Percentiles rank a stretch among this genome's conserved stretches.
Evolutionary conservation across 2,113 vertebrate genomes (phyloP).

Genomic region (Gavia stellata): DNA sequence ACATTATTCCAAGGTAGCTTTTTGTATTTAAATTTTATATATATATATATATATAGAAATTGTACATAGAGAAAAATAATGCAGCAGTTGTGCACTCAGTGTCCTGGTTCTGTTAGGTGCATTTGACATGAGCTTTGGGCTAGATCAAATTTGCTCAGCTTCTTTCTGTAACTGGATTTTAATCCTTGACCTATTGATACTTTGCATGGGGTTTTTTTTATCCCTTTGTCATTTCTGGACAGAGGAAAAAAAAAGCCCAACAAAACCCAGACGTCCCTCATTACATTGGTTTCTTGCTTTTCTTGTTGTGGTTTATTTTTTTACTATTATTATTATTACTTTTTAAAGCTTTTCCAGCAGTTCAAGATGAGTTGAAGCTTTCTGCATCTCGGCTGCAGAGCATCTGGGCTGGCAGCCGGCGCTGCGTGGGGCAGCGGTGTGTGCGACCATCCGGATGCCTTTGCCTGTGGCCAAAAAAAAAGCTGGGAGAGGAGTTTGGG

Average conservation of each 20-base stretch:
- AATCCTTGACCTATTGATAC: neutral
- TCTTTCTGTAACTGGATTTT: neutral
- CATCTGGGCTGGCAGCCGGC: neutral
- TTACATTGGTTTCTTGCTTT: neutral
- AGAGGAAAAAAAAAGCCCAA: neutral
- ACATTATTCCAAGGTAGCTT: slow-evolving; percentile 30
- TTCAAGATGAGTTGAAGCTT: neutral
- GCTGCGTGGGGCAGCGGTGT: neutral
- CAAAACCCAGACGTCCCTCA: neutral
- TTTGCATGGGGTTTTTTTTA: neutral
- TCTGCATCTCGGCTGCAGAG: neutral
- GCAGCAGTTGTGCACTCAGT: neutral
- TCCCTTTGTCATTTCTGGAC: neutral
- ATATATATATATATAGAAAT: neutral
- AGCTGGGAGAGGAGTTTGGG: neutral
- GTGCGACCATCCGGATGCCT: neutral
- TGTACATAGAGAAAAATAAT: neutral
- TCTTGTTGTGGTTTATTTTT: neutral
- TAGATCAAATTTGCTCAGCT: slow-evolving; percentile 54
- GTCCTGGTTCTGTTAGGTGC: neutral
- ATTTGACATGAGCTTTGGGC: slow-evolving; percentile 27
- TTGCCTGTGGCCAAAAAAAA: accelerated
- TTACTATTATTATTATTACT: neutral
- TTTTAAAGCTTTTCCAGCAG: neutral
- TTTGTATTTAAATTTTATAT: neutral